phyloP scores from a whole-genome alignment of 2,113 vertebrate species.

The Dolichallabes microphthalmus region DNA sequence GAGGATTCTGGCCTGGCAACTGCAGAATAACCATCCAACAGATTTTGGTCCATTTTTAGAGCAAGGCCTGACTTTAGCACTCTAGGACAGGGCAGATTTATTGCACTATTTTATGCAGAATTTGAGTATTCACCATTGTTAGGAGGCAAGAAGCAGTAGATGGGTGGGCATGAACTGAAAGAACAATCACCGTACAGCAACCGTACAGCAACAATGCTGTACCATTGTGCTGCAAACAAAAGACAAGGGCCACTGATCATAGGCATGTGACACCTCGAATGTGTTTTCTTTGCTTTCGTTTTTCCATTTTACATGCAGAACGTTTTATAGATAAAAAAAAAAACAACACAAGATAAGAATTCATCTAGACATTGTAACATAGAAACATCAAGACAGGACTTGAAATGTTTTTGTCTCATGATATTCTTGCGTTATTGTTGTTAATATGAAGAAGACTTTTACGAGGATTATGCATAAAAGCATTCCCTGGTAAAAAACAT shows the following conservation, averaged over 20 bases:
- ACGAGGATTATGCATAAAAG: not conserved
- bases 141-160: conserved; percentile 2
- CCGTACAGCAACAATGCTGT: conserved; percentile 45
- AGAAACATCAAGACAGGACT: not conserved
- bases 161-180: conserved; percentile 28
- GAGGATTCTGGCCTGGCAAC: not conserved
- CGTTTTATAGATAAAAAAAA: not conserved
- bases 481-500: not conserved
- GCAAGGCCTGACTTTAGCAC: not conserved
- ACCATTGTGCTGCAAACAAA: conserved; percentile 53
- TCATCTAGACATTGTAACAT: not conserved
- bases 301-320: not conserved
- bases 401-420: not conserved
- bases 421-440: not conserved
- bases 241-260: conserved; percentile 54
- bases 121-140: conserved; percentile 5
- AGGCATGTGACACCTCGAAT: conserved; percentile 53
- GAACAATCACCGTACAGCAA: conserved; percentile 25
- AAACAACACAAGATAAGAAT: not conserved
- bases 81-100: not conserved
- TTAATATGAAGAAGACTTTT: not conserved
- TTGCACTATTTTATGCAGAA: not conserved
- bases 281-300: conserved; percentile 35
- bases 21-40: too few species aligned
- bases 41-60: not conserved